Evolutionary conservation across 2,888 invertebrate species (phyloP), one percentile per base, ranked within the genome.

Genomic region (Beris chalybata): DNA sequence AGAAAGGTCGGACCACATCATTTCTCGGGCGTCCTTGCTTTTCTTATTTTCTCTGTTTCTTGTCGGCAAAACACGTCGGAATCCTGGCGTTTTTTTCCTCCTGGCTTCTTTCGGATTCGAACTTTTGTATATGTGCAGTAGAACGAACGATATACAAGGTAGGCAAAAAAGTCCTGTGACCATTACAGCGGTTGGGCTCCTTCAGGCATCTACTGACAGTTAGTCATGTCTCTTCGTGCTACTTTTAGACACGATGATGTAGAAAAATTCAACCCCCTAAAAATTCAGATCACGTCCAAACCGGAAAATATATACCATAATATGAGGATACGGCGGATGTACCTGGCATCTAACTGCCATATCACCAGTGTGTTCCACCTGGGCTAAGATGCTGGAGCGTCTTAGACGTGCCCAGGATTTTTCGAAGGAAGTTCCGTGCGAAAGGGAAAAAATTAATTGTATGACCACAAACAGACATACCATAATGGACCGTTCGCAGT

Each of bases 321-420:
- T 52, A 50, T 29, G 29, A 38, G 50, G 50, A 61, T 61, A 52
- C 11, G 61, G 52, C 52, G 7, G 47, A 50, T n/a, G 61, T 61
- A 61, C 61, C 61, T 61, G 61, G 50, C 52, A 61, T 52, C 61
- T 61, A 50, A 61, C 32, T 52, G 61, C 52, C 38, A 52, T 61
- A 61, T 61, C 61, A 61, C 52, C 61, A 22, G 31, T 30, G 22
- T 31, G 47, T 47, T n/a, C 48, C 47, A 13, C 48, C 31, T 13
- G 31, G 13, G 31, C 58, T 31, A 47, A 59, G 47, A 47, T 59
- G 61, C 22, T 29, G 61, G 50, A 61, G 50, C 61, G 61, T 61
- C 52, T 61, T 50, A 52, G 61, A 61, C 61, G 61, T 61, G 61
- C 50, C 52, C 13, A 12, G 52, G 13, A 11, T 61, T 29, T 61